Evolutionary conservation across 2,888 invertebrate genomes (phyloP), one percentile per base, ranked within the genome.

Genomic region (Spisula subtruncata): DNA sequence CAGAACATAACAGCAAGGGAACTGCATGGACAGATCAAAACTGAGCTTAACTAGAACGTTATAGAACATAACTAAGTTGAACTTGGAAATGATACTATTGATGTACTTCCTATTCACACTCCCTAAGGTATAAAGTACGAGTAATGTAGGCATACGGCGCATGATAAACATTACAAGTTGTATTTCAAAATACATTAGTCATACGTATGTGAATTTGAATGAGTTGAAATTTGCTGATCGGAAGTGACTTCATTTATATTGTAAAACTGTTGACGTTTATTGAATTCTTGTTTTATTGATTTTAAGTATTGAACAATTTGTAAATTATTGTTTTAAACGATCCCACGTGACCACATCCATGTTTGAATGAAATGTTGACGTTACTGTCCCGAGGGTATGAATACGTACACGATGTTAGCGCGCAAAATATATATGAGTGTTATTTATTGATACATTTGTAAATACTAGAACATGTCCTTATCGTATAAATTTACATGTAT

Each of bases 321-420:
- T 2, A 6, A n/a, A 66, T 4, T n/a, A 25, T 60, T 66, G 25
- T 51, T 51, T 51, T 51, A 51, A 51, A 14, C 51, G 14, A 51
- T 51, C 25, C 60, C n/a, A 66, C 20, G n/a, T 56, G 56, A 56
- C 25, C 51, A 51, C 16, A 51, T 51, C 51, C 10, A 66, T 25
- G 60, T 66, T 66, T 66, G 60, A 66, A 66, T 66, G 25, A 66
- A 66, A 25, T 25, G 25, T 66, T 66, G 60, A n/a, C 60, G 25
- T 66, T 25, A 25, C 12, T 66, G 25, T n/a, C 60, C 25, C 25
- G 2, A 66, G 60, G 60, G 25, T 66, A 8, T 25, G 60, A 25
- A 25, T 10, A 25, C 20, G 8, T 25, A 5, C 41, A 41, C 41
- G 2, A 41, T 25, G 25, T n/a, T 25, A 66, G 25, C 60, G 5